A percentile compares a stretch with the other conserved stretches of the same genome.
Conservation (phyloP, 53 echinoderm and acorn worm genomes). For the Paracentrotus lividus region DNA sequence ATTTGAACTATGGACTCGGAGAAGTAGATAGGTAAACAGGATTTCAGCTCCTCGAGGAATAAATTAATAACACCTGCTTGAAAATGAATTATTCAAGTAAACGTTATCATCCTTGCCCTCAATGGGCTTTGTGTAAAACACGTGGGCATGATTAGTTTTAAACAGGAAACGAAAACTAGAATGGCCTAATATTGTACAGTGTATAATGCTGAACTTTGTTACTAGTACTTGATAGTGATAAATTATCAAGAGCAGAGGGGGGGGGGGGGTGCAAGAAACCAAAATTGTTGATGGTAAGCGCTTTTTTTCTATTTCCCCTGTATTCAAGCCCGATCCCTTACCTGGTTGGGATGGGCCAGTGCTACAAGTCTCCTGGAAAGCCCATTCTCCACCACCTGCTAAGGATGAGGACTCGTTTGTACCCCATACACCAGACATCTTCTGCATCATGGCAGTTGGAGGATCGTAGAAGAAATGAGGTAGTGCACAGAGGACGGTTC, state of each 20-base stretch:
- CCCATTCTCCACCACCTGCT: background rate
- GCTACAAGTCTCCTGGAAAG: background rate
- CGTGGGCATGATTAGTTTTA: background rate
- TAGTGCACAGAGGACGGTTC: slow-evolving; percentile 78
- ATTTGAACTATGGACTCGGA: background rate
- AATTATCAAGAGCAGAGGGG: background rate
- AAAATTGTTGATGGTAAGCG: background rate
- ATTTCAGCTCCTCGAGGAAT: background rate
- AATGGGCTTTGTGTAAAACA: background rate
- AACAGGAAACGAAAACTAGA: too few species aligned
- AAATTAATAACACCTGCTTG: background rate
- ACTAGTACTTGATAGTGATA: background rate
- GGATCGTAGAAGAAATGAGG: slow-evolving; percentile 90
- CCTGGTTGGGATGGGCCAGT: background rate
- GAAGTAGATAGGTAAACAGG: background rate
- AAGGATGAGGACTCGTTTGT: background rate
- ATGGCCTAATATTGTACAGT: too few species aligned
- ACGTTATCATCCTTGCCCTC: background rate
- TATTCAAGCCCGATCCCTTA: background rate
- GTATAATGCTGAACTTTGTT: too few species aligned
- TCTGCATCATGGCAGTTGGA: slow-evolving; percentile 67
- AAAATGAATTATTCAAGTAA: background rate
- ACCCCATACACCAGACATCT: slow-evolving; percentile 30
- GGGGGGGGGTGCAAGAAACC: background rate
- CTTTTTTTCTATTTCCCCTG: background rate